Conservation (phyloP, 2,113 vertebrate genomes). For the Forbesichthys agassizii region DNA sequence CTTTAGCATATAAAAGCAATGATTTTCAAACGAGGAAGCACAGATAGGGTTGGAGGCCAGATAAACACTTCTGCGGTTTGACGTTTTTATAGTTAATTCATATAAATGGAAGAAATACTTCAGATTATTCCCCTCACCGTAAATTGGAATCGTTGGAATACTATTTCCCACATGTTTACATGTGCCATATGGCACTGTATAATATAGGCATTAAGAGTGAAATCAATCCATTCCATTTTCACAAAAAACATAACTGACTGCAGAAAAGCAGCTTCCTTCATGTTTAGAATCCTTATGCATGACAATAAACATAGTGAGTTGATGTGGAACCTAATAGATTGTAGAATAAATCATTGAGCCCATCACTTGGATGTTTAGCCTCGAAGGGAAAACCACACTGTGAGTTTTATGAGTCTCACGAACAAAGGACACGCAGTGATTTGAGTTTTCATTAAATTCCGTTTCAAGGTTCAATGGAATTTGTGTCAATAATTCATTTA, state of each 20-base stretch:
- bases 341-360: constrained; percentile 36
- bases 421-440: constrained; percentile 31
- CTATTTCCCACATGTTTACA: too few species aligned
- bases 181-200: constrained; percentile 15
- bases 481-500: constrained; percentile 32
- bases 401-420: constrained; percentile 46
- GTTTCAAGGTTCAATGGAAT: constrained; percentile 10
- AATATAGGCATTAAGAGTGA: constrained; percentile 4
- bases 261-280: constrained; percentile 17
- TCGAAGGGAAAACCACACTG: constrained; percentile 34
- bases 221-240: constrained; percentile 11
- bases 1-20: background rate
- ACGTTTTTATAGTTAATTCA: background rate
- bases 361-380: constrained; percentile 40
- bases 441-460: constrained; percentile 38
- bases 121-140: background rate
- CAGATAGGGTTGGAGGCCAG: background rate
- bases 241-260: constrained; percentile 19
- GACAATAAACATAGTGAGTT: constrained; percentile 23
- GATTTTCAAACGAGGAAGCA: background rate
- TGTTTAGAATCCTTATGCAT: constrained; percentile 18
- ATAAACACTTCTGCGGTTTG: background rate
- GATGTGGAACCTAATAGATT: constrained; percentile 23
- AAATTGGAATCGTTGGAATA: too few species aligned
- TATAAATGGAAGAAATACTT: background rate